Percentiles rank a stretch among this genome's conserved stretches.
Conservation (phyloP, 2,888 invertebrate species). For the Venusia cambrica region DNA sequence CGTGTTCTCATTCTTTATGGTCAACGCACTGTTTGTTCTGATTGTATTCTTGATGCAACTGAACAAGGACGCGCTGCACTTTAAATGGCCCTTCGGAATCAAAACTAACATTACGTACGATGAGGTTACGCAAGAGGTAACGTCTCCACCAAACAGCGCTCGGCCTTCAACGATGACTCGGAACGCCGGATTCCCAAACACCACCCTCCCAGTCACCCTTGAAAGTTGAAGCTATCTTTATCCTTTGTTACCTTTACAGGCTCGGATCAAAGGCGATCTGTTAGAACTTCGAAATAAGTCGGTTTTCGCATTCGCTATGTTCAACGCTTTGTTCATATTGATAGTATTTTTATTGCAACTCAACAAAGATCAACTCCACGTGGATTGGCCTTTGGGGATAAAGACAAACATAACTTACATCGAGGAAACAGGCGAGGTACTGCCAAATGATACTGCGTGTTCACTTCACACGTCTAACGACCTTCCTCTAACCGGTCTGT, state of each 20-base stretch:
- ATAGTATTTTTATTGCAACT: slow-evolving; percentile 99
- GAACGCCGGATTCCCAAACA: slow-evolving; percentile 32
- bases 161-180: slow-evolving; percentile 76
- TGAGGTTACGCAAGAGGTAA: slow-evolving; percentile 95
- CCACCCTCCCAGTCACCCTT: slow-evolving; percentile 74
- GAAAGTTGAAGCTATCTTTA: slow-evolving; percentile 70
- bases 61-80: slow-evolving; percentile 97
- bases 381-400: slow-evolving; percentile 97
- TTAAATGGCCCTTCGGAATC: slow-evolving; percentile 98
- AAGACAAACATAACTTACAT: slow-evolving; percentile 96
- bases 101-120: slow-evolving; percentile 96
- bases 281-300: slow-evolving; percentile 98
- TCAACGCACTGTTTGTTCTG: slow-evolving; percentile 98
- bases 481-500: slow-evolving; percentile 78
- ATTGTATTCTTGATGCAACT: slow-evolving; percentile 99
- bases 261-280: slow-evolving; percentile 93
- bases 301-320: slow-evolving; percentile 99
- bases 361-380: slow-evolving; percentile 98
- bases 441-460: slow-evolving; percentile 75
- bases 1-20: slow-evolving; percentile 98
- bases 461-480: slow-evolving; percentile 76
- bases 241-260: slow-evolving; percentile 84
- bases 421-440: slow-evolving; percentile 96
- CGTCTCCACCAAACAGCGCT: slow-evolving; percentile 73
- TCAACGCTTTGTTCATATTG: slow-evolving; percentile 99